Base-by-base conservation (phyloP, 2,113 vertebrate genomes). In the Rhineura floridana region DNA sequence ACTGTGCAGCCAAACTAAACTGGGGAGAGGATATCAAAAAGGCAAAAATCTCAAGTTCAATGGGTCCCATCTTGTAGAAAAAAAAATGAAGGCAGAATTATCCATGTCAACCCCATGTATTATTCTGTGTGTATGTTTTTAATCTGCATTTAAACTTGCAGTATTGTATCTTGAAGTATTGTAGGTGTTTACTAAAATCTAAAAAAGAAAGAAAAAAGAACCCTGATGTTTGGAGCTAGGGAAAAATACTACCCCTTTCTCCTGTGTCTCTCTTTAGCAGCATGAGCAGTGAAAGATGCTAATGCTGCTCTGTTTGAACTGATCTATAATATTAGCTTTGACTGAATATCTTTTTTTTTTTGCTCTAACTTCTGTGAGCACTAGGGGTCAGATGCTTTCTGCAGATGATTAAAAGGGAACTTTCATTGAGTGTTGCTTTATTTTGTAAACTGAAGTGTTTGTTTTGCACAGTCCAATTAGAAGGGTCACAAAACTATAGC, bases 51-150 rank as follows among this genome's bases (percentile, higher is more conserved):
- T 72, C 70, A 88, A 77, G 33, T 39, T 39, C 63, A 21, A 36
- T 75, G 75, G 78, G 13, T 55, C 44, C 6, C 42, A 59, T n/a
- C 67, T 87, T 63, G 83, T 81, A 85, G 84, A 0, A 42, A 30
- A 86, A 73, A 69, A 81, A 86, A 85, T 84, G 76, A 82, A 90
- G 90, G 76, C 76, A 70, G 69, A 82, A 84, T 91, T 2, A 1
- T 44, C 42, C n/a, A 55, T 86, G 21, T 65, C 73, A 75, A 36
- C 30, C 15, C 4, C 13, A 55, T n/a, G n/a, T n/a, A n/a, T n/a
- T n/a, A n/a, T n/a, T n/a, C n/a, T n/a, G n/a, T n/a, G n/a, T n/a
- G n/a, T n/a, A n/a, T 36, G 33, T 15, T 36, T 55, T 69, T 21
- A 42, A 42, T 73, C 11, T 67, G 88, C 85, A 42, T 63, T 67